These are phyloP conservation scores for Podarcis raffonei DNA, from an alignment of 2,113 vertebrate species.

Conservation along the genomic window DNA sequence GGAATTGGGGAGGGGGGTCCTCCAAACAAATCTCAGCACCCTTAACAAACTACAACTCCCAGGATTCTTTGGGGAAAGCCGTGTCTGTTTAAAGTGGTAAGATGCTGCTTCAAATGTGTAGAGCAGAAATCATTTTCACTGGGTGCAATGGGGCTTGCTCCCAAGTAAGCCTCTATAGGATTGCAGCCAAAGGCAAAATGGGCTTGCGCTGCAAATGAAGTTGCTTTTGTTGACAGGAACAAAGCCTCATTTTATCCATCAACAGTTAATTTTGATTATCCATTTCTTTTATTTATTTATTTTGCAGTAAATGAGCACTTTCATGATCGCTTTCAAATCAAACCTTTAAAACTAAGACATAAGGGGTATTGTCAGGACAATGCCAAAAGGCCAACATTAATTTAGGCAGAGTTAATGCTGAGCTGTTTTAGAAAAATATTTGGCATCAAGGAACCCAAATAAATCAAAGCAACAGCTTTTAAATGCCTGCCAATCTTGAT, in stretches of 20 bases:
- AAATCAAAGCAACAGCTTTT: conserved; percentile 55
- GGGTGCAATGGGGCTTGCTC: too few species aligned
- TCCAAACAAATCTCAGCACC: not conserved
- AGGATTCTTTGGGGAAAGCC: too few species aligned
- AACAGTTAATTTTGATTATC: not conserved
- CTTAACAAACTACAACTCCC: too few species aligned
- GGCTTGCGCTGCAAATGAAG: not conserved
- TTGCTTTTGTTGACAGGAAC: not conserved
- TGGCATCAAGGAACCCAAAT: conserved; percentile 46
- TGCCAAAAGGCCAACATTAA: conserved; percentile 38
- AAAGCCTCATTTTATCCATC: not conserved
- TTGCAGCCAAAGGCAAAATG: too few species aligned
- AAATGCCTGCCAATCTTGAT: conserved; percentile 45
- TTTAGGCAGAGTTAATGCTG: conserved; percentile 42
- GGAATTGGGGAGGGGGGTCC: too few species aligned
- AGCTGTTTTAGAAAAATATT: conserved; percentile 33
- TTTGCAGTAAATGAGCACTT: not conserved
- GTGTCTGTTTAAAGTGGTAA: too few species aligned
- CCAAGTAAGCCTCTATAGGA: too few species aligned
- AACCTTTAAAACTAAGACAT: not conserved
- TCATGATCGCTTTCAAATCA: not conserved
- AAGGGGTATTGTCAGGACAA: conserved; percentile 25
- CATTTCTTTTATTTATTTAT: not conserved
- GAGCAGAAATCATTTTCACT: too few species aligned
- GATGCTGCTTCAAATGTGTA: too few species aligned